These are phyloP conservation scores for Trypoxylon attenuatum DNA, from an alignment of 2,888 invertebrate genomes.

Conservation along the genomic window DNA sequence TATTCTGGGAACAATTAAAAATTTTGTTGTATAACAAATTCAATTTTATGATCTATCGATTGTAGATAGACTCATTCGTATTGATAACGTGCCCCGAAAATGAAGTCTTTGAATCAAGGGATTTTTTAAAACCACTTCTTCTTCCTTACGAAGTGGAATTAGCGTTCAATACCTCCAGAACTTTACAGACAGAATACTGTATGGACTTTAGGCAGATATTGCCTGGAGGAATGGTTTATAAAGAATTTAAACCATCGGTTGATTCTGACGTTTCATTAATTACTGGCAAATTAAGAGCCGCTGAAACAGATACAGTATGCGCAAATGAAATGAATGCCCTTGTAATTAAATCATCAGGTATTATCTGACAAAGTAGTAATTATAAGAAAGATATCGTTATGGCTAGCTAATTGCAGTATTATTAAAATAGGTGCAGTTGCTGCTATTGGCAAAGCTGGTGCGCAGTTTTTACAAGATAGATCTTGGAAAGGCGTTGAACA, in stretches of 20 bases:
- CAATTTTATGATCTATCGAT: conserved; percentile 62
- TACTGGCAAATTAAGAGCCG: conserved; percentile 81
- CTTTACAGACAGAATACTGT: conserved; percentile 78
- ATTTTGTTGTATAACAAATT: background rate
- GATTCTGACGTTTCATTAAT: conserved; percentile 84
- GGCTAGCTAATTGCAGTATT: background rate
- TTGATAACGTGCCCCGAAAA: conserved; percentile 95
- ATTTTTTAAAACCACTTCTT: conserved; percentile 92
- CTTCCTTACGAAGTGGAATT: conserved; percentile 95
- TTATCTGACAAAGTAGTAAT: background rate
- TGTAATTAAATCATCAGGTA: conserved; percentile 51
- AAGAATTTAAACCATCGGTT: conserved; percentile 68
- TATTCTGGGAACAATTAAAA: background rate
- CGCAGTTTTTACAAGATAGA: conserved; percentile 80
- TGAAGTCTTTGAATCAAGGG: conserved; percentile 86
- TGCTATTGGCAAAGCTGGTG: conserved; percentile 77
- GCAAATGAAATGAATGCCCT: conserved; percentile 67
- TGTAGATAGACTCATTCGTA: conserved; percentile 94
- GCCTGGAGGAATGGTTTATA: conserved; percentile 78
- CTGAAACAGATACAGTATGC: conserved; percentile 61
- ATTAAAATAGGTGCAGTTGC: conserved; percentile 70
- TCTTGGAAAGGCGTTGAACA: conserved; percentile 93
- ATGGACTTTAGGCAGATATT: conserved; percentile 86
- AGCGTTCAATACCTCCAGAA: conserved; percentile 80
- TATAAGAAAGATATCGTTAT: conserved; percentile 41